Conservation (phyloP, 2,797 vertebrate species). For the Microtus agrestis region DNA sequence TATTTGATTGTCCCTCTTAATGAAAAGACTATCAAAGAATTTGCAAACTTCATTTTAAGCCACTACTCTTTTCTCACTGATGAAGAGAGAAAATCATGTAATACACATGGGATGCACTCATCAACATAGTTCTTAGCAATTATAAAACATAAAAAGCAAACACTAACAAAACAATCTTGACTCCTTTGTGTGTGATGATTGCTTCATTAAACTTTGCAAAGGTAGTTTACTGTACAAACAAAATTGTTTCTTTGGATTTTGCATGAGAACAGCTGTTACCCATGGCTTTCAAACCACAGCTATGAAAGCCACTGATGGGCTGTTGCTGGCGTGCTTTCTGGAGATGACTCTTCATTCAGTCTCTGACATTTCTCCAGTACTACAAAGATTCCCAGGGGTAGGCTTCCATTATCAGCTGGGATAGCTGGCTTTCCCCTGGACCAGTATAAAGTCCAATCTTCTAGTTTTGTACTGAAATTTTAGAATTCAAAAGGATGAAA, state of each 20-base stretch:
- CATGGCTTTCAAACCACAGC: not conserved
- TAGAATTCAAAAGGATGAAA: not conserved
- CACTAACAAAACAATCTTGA: not conserved
- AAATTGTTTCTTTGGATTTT: constrained; percentile 1
- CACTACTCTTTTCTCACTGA: not conserved
- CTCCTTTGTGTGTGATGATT: not conserved
- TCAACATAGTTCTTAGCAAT: not conserved
- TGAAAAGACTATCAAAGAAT: constrained; percentile 14
- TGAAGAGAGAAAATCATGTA: not conserved
- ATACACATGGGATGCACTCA: not conserved
- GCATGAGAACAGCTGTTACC: not conserved
- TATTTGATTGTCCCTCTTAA: not conserved
- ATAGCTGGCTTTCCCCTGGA: not conserved
- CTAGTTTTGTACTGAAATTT: not conserved
- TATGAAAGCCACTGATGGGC: constrained; percentile 3
- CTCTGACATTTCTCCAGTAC: not conserved
- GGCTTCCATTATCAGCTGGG: not conserved
- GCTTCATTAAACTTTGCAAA: constrained; percentile 12
- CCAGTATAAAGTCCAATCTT: not conserved
- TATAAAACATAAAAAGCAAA: constrained; percentile 30
- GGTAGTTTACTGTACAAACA: not conserved
- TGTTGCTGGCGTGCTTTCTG: not conserved
- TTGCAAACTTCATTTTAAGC: constrained; percentile 25
- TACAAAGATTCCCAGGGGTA: not conserved
- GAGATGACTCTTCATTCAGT: not conserved